These are phyloP conservation scores for Sarcophaga variegata DNA, from an alignment of 2,888 invertebrate genomes.

Conservation along the genomic window DNA sequence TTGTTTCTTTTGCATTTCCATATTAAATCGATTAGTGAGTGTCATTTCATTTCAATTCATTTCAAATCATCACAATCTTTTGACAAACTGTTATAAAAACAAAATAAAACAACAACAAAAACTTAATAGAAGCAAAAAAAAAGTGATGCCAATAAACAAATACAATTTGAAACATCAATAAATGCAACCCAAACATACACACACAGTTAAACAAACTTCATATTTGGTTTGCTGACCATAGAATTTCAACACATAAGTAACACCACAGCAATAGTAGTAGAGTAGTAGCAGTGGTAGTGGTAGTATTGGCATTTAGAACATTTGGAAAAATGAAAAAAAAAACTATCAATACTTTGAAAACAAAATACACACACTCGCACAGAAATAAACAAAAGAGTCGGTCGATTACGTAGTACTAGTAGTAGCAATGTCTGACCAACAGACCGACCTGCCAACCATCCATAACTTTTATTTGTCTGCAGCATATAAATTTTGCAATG, in stretches of 20 bases:
- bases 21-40: constrained; percentile 33
- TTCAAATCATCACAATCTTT: constrained; percentile 37
- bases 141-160: constrained; percentile 38
- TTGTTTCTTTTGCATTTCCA: background rate
- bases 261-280: background rate
- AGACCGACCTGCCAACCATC: background rate
- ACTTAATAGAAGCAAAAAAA: background rate
- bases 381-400: background rate
- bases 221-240: constrained; percentile 28
- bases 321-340: constrained; percentile 16
- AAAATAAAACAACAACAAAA: background rate
- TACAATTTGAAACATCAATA: constrained; percentile 58
- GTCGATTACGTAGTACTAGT: background rate
- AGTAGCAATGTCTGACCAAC: constrained; percentile 1
- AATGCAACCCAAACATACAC: constrained; percentile 8
- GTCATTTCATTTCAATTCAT: constrained; percentile 28
- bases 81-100: constrained; percentile 15
- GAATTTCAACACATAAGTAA: constrained; percentile 40
- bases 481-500: constrained; percentile 66
- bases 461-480: constrained; percentile 67
- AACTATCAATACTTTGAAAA: constrained; percentile 37
- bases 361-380: background rate
- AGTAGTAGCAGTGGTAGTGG: constrained; percentile 20
- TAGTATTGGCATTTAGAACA: background rate
- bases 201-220: constrained; percentile 18